Conservation (phyloP, 2,888 invertebrate species). For the Aricia artaxerxes region DNA sequence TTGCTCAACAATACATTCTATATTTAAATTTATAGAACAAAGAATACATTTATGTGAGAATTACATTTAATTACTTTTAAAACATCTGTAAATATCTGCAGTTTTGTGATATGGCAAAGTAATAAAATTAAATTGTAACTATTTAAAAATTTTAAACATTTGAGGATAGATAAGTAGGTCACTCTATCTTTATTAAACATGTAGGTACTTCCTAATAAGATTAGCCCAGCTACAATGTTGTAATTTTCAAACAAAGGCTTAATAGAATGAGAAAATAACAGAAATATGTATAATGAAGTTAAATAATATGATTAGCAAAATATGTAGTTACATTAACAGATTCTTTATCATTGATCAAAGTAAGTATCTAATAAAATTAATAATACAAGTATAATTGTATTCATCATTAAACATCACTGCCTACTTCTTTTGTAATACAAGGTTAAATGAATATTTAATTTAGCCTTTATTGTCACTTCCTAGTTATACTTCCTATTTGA, state of each 20-base stretch:
- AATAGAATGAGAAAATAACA: background rate
- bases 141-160: background rate
- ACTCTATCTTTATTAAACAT: background rate
- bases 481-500: background rate
- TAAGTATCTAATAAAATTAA: background rate
- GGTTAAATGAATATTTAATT: slow-evolving; percentile 12
- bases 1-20: background rate
- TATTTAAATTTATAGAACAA: background rate
- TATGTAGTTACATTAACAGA: background rate
- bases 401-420: background rate
- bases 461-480: background rate
- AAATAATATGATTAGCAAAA: background rate
- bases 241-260: background rate
- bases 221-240: background rate
- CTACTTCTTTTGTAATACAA: background rate
- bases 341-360: background rate
- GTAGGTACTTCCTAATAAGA: slow-evolving; percentile 3
- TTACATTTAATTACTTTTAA: background rate
- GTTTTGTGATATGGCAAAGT: background rate
- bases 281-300: background rate
- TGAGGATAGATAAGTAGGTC: background rate
- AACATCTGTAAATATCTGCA: background rate
- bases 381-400: background rate
- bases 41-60: background rate
- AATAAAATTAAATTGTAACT: background rate